Base-by-base conservation (phyloP, 35 echinoderm and acorn worm genomes). In the Heliocidaris erythrogramma region DNA sequence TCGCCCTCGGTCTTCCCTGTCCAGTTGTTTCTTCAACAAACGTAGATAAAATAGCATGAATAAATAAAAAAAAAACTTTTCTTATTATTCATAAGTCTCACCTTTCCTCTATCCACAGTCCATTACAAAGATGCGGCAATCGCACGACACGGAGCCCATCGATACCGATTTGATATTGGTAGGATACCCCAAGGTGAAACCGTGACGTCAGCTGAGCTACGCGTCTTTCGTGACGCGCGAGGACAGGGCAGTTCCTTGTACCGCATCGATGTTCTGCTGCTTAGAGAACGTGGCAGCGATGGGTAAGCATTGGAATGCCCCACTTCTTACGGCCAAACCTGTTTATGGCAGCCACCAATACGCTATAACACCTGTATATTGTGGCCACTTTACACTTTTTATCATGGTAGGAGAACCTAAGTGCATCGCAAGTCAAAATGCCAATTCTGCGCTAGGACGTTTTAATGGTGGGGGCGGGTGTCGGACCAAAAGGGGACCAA, bases 151-250 rank as follows among this genome's bases (percentile, higher is more conserved):
- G 97, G 97, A 9, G 69, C 86, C n/a, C 97, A 98, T 95, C 97
- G 97, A 12, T 98, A 96, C 49, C 96, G 96, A 24, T 98, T 98
- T 85, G 97, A 95, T 56, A 92, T 96, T 17, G 95, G 94, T 13
- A 86, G 92, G 42, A 93, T 98, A 91, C 96, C 96, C 0, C 93
- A 88, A 30, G 94, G 95, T 27, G 97, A 98, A 84, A 96, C 95
- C 2, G 94, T 96, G 12, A 98, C 96, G 10, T 89, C 94, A 56
- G 97, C 97, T 6, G 97, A 98, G 53, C 95, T 96, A 49, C 59
- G 97, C n/a, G 93, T 98, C 27, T 96, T 94, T 30, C 91, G 97
- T 47, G 94, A 96, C 86, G 31, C 88, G 13, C 30, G 60, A 5
- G 86, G 88, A 35, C 88, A 88, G 49, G 90, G 94, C 13, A 60